A percentile compares a stretch with the other conserved stretches of the same genome.
Conservation (phyloP, 1,140 invertebrate genomes). For the Triops cancriformis region DNA sequence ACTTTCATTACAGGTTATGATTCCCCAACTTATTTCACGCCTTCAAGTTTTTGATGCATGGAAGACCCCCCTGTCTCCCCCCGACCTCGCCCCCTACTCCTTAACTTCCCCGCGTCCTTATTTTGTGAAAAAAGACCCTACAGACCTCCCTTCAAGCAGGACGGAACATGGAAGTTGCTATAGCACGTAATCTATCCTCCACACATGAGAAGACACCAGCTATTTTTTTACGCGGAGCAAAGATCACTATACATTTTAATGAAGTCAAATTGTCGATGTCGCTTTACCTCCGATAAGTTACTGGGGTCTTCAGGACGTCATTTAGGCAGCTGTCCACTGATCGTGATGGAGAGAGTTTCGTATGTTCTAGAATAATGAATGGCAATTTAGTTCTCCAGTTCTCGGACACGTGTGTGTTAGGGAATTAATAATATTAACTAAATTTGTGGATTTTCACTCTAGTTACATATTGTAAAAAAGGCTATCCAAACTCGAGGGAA, state of each 20-base stretch:
- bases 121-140: background rate
- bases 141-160: background rate
- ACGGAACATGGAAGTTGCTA: background rate
- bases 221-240: background rate
- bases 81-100: background rate
- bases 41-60: background rate
- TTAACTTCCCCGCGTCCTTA: too few relatives aligned
- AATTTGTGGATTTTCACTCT: too few relatives aligned
- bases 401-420: too few relatives aligned
- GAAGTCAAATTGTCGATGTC: background rate
- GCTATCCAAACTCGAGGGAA: too few relatives aligned
- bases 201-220: background rate
- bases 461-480: too few relatives aligned
- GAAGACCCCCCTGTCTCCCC: background rate
- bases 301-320: constrained; percentile 26
- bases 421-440: too few relatives aligned
- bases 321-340: constrained; percentile 42
- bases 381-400: too few relatives aligned
- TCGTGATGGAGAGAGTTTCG: constrained; percentile 43
- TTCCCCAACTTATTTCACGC: background rate
- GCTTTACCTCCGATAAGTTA: constrained; percentile 26
- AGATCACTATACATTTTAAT: background rate
- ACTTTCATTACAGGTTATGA: background rate
- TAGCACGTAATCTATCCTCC: constrained; percentile 4
- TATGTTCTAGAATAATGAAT: constrained; percentile 31